phyloP scores from a whole-genome alignment of 1,140 invertebrate genomes.

The Streblospio benedicti region DNA sequence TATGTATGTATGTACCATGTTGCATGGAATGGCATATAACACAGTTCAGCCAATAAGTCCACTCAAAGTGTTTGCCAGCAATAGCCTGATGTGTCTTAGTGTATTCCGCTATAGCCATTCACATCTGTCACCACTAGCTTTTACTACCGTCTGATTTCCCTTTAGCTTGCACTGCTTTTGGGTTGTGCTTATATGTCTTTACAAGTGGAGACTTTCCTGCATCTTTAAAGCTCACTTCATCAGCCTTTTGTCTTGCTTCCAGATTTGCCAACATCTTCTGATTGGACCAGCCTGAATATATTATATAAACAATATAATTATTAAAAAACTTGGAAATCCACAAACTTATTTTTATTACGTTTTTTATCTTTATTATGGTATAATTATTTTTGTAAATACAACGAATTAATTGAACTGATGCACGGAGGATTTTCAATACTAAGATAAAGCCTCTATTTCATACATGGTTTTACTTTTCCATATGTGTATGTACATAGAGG shows the following conservation, averaged over 20 bases:
- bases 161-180: no score
- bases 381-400: not conserved
- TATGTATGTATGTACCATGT: no score
- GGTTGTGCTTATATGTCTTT: conserved; percentile 80
- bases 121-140: no score
- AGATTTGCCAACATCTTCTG: conserved; percentile 70
- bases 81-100: no score
- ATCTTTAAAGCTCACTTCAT: conserved; percentile 68
- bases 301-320: conserved; percentile 11
- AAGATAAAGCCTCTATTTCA: not conserved
- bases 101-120: no score
- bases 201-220: conserved; percentile 73
- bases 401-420: not conserved
- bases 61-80: no score
- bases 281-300: conserved; percentile 66
- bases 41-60: no score
- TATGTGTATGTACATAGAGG: not conserved
- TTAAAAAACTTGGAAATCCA: conserved; percentile 2
- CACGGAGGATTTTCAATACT: not conserved
- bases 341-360: not conserved
- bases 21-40: no score
- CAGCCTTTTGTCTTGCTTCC: conserved; percentile 63
- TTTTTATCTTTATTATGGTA: not conserved
- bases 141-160: no score
- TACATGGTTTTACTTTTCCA: not conserved